Conservation (phyloP, 2,888 invertebrate genomes). For the Spicauda simplicius region DNA sequence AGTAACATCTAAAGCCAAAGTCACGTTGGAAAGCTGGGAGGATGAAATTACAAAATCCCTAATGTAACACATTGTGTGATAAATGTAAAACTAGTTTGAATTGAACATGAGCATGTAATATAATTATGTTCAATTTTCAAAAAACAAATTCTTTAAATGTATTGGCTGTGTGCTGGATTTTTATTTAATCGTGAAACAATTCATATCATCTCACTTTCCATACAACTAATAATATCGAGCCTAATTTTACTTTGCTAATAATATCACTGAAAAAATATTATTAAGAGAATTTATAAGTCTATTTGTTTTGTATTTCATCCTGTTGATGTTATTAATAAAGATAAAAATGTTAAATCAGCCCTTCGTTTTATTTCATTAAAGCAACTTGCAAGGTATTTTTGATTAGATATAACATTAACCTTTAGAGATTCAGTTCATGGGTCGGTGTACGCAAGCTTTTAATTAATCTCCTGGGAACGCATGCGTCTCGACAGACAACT, state of each 20-base stretch:
- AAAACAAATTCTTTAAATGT: slow-evolving; percentile 28
- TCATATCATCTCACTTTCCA: slow-evolving; percentile 51
- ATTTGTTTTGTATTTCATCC: slow-evolving; percentile 53
- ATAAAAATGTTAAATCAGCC: slow-evolving; percentile 45
- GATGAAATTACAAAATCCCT: slow-evolving; percentile 20
- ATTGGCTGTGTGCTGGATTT: slow-evolving; percentile 35
- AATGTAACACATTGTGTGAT: not conserved
- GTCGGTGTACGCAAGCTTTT: no score
- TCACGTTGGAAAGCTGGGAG: slow-evolving; percentile 35
- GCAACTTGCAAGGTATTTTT: no score
- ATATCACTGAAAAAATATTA: slow-evolving; percentile 48
- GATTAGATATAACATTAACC: no score
- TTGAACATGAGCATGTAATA: not conserved
- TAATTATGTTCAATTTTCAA: slow-evolving; percentile 1
- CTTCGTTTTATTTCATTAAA: slow-evolving; percentile 18
- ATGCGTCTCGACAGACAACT: no score
- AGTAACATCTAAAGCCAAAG: slow-evolving; percentile 35
- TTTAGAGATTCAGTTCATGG: no score
- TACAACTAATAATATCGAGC: slow-evolving; percentile 42
- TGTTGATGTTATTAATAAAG: slow-evolving; percentile 56
- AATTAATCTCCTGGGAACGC: no score
- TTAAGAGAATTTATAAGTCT: slow-evolving; percentile 50
- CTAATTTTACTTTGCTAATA: slow-evolving; percentile 45
- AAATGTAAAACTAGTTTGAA: slow-evolving; percentile 8
- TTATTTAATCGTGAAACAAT: slow-evolving; percentile 44